Percentiles rank a stretch among this genome's conserved stretches.
Evolutionary conservation across 2,113 vertebrate species (phyloP).

Genomic region (Todiramphus chloris): DNA sequence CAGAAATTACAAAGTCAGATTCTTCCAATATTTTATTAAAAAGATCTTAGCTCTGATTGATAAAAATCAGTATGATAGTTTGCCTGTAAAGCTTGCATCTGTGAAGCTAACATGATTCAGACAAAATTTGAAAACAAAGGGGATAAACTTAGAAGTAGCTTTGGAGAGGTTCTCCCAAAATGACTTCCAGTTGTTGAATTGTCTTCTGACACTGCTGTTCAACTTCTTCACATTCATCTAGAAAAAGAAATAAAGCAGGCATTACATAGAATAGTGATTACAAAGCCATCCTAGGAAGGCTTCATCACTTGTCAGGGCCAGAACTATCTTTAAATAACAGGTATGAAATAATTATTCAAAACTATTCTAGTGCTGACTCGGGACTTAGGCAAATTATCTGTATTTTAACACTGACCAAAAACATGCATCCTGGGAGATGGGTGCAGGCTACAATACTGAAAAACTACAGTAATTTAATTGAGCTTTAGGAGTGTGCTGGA

Average conservation of each 20-base stretch:
- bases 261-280: not conserved
- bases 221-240: constrained; percentile 96
- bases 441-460: not conserved
- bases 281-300: not conserved
- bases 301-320: not conserved
- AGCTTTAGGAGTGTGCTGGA: not conserved
- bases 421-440: not conserved
- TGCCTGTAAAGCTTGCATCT: not conserved
- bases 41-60: not conserved
- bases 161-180: constrained; percentile 93
- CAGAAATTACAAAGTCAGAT: not conserved
- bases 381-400: not conserved
- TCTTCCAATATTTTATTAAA: constrained; percentile 48
- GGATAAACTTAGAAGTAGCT: constrained; percentile 86
- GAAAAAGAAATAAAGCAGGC: not conserved
- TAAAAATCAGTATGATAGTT: constrained; percentile 7
- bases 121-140: not conserved
- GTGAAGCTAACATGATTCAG: not conserved
- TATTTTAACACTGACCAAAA: not conserved
- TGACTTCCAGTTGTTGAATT: constrained; percentile 88
- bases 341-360: not conserved
- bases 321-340: not conserved
- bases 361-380: not conserved
- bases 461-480: not conserved
- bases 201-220: constrained; percentile 94